Conservation (phyloP, 2,888 invertebrate species). For the Vandiemenella viatica region DNA sequence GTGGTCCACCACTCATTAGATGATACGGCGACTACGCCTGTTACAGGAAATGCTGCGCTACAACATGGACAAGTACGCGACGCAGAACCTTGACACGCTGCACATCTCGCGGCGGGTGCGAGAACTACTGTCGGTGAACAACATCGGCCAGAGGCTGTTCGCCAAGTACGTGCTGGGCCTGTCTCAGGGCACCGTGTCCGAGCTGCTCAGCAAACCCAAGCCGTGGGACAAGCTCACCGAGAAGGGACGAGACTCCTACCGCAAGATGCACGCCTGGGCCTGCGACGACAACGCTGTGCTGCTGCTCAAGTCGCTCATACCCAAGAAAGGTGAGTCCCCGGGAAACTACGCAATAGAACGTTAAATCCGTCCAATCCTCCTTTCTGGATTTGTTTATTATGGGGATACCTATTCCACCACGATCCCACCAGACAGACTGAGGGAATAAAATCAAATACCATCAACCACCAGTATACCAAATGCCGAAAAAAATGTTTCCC, state of each 20-base stretch:
- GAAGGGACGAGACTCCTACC: constrained; percentile 96
- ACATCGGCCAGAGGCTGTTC: constrained; percentile 95
- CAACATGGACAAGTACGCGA: constrained; percentile 91
- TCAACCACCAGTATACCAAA: too few species aligned
- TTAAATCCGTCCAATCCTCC: too few species aligned
- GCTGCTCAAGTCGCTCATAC: constrained; percentile 93
- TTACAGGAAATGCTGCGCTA: constrained; percentile 86
- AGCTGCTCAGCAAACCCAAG: constrained; percentile 94
- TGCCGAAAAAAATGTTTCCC: too few species aligned
- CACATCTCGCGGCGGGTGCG: constrained; percentile 85
- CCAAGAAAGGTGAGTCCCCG: constrained; percentile 78
- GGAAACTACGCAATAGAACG: too few species aligned
- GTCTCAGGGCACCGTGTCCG: constrained; percentile 95
- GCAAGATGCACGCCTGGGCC: constrained; percentile 99
- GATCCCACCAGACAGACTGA: too few species aligned
- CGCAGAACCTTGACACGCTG: constrained; percentile 86
- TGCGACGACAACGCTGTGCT: constrained; percentile 93
- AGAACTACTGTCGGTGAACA: constrained; percentile 87
- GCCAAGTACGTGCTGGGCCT: constrained; percentile 95
- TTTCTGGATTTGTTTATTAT: too few species aligned
- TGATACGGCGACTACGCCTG: too few species aligned
- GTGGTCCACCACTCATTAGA: too few species aligned
- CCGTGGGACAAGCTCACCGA: constrained; percentile 99
- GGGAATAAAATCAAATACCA: too few species aligned
- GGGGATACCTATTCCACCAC: too few species aligned